A percentile compares a stretch with the other conserved stretches of the same genome.
Evolutionary conservation across 2,888 invertebrate genomes (phyloP).

Genomic region (Dugesia japonica): DNA sequence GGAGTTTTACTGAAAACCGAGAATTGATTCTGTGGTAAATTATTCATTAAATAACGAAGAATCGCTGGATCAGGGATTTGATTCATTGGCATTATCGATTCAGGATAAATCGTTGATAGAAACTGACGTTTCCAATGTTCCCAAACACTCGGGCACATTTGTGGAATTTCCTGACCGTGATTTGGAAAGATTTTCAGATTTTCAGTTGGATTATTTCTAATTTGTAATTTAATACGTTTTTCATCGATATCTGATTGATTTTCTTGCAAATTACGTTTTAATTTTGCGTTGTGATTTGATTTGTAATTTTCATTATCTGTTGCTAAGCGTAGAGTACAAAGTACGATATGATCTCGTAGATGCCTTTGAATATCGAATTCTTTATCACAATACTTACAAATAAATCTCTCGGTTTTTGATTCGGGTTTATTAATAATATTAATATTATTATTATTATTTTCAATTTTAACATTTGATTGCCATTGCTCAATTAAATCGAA

Average conservation of each 20-base stretch:
- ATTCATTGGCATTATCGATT: not conserved
- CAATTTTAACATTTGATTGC: not conserved
- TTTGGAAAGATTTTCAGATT: not conserved
- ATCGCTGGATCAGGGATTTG: not conserved
- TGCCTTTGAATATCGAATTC: constrained; percentile 13
- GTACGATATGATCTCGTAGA: not conserved
- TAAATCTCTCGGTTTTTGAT: not conserved
- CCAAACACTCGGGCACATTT: not conserved
- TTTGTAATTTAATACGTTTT: constrained; percentile 7
- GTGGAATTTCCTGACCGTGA: not conserved
- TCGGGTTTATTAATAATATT: not conserved
- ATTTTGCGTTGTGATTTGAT: not conserved
- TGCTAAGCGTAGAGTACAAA: not conserved
- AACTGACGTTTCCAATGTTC: not conserved
- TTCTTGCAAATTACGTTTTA: not conserved
- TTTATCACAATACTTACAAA: constrained; percentile 6
- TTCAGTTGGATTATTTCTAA: not conserved
- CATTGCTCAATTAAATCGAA: not conserved
- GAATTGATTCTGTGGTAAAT: not conserved
- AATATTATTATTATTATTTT: not conserved
- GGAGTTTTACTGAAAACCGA: not conserved
- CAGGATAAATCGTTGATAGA: not conserved
- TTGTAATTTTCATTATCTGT: not conserved
- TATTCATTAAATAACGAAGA: not conserved
- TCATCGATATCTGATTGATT: not conserved